These are phyloP conservation scores for Turdus rufiventris DNA, from an alignment of 2,113 vertebrate species.

Conservation along the genomic window DNA sequence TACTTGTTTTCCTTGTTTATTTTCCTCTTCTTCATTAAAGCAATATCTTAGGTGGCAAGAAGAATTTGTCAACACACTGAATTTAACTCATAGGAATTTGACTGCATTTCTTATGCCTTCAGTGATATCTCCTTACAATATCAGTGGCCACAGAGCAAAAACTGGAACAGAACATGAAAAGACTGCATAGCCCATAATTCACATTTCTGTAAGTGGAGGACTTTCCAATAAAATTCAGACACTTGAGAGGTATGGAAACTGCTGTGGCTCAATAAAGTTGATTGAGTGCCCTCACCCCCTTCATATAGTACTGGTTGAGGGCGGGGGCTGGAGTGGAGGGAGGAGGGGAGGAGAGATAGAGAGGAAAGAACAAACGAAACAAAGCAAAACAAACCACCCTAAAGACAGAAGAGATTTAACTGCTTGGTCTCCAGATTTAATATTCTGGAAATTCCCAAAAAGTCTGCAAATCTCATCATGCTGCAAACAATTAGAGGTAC, in stretches of 20 bases:
- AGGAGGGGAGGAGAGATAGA: not conserved
- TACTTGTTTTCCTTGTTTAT: not conserved
- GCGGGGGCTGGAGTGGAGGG: rapidly evolving
- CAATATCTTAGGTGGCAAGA: not conserved
- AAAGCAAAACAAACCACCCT: not conserved
- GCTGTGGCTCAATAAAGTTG: slow-evolving; percentile 33
- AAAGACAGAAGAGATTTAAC: not conserved
- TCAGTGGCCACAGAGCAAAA: not conserved
- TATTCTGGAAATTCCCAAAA: not conserved
- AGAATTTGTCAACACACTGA: not conserved
- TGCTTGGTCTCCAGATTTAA: not conserved
- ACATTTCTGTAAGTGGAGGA: slow-evolving; percentile 3
- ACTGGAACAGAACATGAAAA: not conserved
- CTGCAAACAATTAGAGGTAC: not conserved
- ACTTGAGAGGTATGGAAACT: slow-evolving; percentile 4
- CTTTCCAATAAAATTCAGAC: slow-evolving; percentile 27
- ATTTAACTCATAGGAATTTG: not conserved
- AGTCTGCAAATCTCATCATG: not conserved
- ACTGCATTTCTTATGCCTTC: not conserved
- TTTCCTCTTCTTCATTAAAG: not conserved
- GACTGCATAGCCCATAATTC: not conserved
- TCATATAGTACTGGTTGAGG: not conserved
- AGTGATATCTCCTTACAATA: not conserved
- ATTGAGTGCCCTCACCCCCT: not conserved
- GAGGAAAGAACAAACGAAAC: not conserved